Conservation (phyloP, 2,888 invertebrate species). For the Strigamia crassipes region DNA sequence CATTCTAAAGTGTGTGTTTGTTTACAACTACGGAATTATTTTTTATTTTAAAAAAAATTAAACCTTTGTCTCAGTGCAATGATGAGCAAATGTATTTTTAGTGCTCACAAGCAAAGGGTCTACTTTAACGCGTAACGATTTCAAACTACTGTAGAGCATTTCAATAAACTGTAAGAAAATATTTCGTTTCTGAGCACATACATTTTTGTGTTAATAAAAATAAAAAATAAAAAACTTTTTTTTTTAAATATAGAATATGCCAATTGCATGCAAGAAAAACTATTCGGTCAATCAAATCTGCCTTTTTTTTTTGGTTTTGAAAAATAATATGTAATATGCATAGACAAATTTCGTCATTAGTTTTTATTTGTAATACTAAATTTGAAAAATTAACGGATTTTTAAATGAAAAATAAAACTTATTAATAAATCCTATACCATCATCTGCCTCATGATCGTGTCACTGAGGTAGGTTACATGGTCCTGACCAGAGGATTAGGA, state of each 20-base stretch:
- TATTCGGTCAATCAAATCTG: neutral
- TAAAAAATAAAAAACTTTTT: neutral
- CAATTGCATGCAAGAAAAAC: slow-evolving; percentile 12
- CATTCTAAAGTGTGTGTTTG: neutral
- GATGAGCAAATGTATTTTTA: slow-evolving; percentile 8
- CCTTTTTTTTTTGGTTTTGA: neutral
- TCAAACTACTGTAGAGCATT: slow-evolving; percentile 6
- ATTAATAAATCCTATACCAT: neutral
- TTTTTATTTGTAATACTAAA: neutral
- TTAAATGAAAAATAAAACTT: neutral
- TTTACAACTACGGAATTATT: neutral
- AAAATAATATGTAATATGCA: slow-evolving; percentile 17
- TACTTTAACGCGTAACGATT: neutral
- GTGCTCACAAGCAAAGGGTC: slow-evolving; percentile 10
- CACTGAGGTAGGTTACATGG: slow-evolving; percentile 48
- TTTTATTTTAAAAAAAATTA: neutral
- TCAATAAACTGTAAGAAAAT: slow-evolving; percentile 27
- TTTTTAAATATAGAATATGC: neutral
- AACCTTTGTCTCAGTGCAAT: neutral
- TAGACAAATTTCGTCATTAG: neutral
- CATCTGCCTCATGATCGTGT: slow-evolving; percentile 5
- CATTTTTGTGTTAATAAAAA: neutral
- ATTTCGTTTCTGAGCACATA: slow-evolving; percentile 7
- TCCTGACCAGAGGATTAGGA: slow-evolving; percentile 47
- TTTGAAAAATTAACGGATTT: neutral